phyloP scores from a whole-genome alignment of 2,888 invertebrate species.

The Agrochola litura region DNA sequence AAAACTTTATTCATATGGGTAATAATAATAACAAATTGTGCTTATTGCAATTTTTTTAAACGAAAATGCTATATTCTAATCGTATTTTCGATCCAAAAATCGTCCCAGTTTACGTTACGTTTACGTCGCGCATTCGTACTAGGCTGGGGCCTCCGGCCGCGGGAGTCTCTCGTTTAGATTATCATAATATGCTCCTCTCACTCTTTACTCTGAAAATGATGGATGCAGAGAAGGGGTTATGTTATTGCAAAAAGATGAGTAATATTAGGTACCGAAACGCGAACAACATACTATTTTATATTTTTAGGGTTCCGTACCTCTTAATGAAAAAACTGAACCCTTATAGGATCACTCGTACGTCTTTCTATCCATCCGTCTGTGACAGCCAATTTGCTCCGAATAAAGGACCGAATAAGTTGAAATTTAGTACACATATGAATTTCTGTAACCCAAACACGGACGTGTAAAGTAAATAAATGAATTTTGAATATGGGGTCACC shows the following conservation, averaged over 20 bases:
- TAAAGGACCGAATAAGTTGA: too few species aligned
- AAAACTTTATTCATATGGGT: too few species aligned
- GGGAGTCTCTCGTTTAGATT: conserved; percentile 9
- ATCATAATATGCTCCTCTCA: conserved; percentile 4
- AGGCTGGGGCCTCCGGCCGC: background rate
- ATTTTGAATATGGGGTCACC: too few species aligned
- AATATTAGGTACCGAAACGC: background rate
- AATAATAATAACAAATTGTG: background rate
- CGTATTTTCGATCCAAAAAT: background rate
- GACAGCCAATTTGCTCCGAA: too few species aligned
- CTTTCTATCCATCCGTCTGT: too few species aligned
- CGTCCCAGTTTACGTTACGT: background rate
- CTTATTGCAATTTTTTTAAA: too few species aligned
- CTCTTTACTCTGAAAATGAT: conserved; percentile 14
- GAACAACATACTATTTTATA: too few species aligned
- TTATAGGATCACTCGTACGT: too few species aligned
- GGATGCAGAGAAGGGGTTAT: conserved; percentile 6
- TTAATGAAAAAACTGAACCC: too few species aligned
- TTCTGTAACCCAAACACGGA: too few species aligned
- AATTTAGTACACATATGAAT: too few species aligned
- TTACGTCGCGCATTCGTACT: background rate
- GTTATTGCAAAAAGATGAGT: conserved; percentile 2
- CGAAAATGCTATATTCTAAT: background rate
- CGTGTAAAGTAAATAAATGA: too few species aligned
- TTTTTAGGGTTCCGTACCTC: background rate